Conservation (phyloP, 2,113 vertebrate species). For the Gymnorhina tibicen region DNA sequence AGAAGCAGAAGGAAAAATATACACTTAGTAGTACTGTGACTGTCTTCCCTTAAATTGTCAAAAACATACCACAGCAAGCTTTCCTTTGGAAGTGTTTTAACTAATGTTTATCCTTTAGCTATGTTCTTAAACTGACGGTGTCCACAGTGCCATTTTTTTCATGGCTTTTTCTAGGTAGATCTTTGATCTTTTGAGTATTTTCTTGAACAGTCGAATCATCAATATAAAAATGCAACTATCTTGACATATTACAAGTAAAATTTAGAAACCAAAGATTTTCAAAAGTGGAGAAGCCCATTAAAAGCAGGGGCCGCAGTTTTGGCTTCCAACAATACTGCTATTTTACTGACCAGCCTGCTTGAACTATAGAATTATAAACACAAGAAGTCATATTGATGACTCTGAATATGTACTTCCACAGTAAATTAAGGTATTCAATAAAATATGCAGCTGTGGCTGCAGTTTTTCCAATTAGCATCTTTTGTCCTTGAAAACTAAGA, state of each 20-base stretch:
- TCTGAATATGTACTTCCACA: neutral
- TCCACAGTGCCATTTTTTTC: neutral
- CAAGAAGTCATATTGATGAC: neutral
- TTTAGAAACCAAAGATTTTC: neutral
- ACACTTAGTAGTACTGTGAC: neutral
- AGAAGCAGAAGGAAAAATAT: neutral
- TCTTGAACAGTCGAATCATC: neutral
- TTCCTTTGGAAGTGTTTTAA: neutral
- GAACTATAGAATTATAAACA: neutral
- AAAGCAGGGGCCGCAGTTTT: neutral
- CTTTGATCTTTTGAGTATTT: neutral
- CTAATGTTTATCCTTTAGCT: neutral
- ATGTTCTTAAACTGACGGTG: neutral
- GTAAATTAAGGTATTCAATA: neutral
- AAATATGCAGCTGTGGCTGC: neutral
- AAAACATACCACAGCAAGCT: neutral
- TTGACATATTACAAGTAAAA: neutral
- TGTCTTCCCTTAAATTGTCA: neutral
- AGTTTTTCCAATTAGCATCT: neutral
- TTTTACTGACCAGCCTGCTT: neutral
- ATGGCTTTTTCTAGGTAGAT: neutral
- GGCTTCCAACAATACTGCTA: neutral
- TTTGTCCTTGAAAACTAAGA: neutral
- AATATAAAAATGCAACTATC: neutral
- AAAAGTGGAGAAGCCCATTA: neutral